phyloP scores from a whole-genome alignment of 2,113 vertebrate genomes.

The Falco punctatus region DNA sequence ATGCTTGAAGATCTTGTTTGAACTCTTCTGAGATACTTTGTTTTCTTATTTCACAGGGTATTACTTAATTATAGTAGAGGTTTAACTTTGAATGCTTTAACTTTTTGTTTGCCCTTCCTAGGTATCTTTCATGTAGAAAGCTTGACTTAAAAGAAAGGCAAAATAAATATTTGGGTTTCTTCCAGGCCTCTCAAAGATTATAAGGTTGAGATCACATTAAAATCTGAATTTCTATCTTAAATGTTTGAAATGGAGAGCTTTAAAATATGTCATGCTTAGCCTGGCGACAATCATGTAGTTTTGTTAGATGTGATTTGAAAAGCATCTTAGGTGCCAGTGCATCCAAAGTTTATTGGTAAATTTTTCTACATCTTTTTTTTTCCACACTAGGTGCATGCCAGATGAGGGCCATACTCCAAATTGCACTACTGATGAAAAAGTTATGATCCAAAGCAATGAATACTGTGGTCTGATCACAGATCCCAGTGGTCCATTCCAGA shows the following conservation, averaged over 20 bases:
- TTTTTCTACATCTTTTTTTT: background rate
- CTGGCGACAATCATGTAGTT: background rate
- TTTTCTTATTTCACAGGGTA: background rate
- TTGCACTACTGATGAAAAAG: constrained; percentile 55
- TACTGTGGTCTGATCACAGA: constrained; percentile 58
- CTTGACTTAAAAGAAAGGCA: background rate
- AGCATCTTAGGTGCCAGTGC: background rate
- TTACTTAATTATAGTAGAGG: background rate
- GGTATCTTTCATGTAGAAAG: background rate
- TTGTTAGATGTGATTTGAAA: background rate
- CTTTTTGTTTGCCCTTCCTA: background rate
- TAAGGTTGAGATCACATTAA: background rate
- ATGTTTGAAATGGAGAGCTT: background rate
- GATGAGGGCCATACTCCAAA: constrained; percentile 43
- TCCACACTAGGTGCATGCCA: constrained; percentile 37
- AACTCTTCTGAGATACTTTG: background rate
- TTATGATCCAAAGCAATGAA: constrained; percentile 43
- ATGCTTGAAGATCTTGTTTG: background rate
- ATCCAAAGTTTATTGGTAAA: background rate
- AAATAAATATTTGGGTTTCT: background rate
- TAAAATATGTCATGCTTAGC: background rate
- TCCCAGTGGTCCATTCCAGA: constrained; percentile 49
- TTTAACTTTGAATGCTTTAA: background rate
- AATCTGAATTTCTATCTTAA: background rate
- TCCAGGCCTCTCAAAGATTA: background rate